Base-by-base conservation (phyloP, 2,113 vertebrate species). In the Shinisaurus crocodilurus region DNA sequence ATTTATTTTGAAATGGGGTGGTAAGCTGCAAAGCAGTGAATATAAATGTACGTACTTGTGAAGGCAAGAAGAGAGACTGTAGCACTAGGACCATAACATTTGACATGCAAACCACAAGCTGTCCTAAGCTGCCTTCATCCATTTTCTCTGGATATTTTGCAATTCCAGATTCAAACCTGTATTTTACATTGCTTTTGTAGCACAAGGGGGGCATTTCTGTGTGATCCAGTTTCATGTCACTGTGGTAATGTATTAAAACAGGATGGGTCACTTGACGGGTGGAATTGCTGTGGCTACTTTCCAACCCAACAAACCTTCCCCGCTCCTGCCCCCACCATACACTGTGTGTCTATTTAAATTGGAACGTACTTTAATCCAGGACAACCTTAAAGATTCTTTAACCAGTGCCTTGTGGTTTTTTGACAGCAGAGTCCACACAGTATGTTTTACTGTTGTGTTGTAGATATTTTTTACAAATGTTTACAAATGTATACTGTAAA, bases 361-460 rank as follows among this genome's bases (percentile, higher is more conserved):
- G 60, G 40, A 84, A 84, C 27, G 29, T 13, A 15, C n/a, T 37
- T 90, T 29, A 0, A 63, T 43, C 48, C 37, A 23, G 63, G 45
- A 88, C 2, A 0, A 60, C 79, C 88, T 67, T 6, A 16, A 29
- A 74, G 74, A 8, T 69, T 48, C 67, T 89, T 88, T 54, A 81
- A 57, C 32, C 34, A 67, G 57, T 15, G 23, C 72, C 76, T n/a
- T 48, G 69, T 3, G 86, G 75, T 93, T 94, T 12, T 85, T 80
- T 82, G 85, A 90, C 90, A 82, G 84, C 32, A 1, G 87, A 83
- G 85, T 54, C 20, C 0, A 27, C 48, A n/a, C 1, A 0, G 0
- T 3, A 0, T 90, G 0, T 88, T 81, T 5, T 82, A 0, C 77
- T 27, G 34, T 87, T 63, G 83, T 86, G 54, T n/a, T 63, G 60